Evolutionary conservation across 2,113 vertebrate species (phyloP).

Genomic region (Protobothrops mucrosquamatus): DNA sequence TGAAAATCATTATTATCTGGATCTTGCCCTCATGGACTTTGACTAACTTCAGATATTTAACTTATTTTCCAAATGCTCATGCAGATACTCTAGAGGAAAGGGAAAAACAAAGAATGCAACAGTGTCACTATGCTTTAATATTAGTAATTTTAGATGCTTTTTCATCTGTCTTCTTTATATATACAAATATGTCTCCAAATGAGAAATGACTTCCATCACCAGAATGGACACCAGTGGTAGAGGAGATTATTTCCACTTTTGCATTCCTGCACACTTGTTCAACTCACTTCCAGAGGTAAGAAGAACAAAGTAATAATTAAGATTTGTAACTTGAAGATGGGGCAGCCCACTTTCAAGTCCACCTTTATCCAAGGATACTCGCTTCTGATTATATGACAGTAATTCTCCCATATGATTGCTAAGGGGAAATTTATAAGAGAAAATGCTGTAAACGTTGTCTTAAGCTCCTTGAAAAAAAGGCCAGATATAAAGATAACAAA

Average conservation of each 20-base stretch:
- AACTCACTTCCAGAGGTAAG: neutral
- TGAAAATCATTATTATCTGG: conserved; percentile 14
- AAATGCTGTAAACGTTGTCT: neutral
- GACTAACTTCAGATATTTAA: neutral
- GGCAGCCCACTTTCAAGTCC: neutral
- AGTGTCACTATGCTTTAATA: neutral
- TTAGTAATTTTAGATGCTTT: neutral
- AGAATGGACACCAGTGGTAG: neutral
- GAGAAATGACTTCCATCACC: neutral
- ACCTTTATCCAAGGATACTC: neutral
- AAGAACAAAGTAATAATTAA: neutral
- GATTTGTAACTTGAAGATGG: neutral
- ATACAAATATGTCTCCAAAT: neutral
- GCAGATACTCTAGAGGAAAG: neutral
- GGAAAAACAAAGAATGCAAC: neutral
- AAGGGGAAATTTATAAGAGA: neutral
- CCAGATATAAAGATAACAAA: neutral
- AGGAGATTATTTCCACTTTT: neutral
- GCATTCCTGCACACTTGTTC: neutral
- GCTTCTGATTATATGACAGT: neutral
- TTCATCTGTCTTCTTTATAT: neutral
- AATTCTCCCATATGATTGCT: neutral
- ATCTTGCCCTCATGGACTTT: neutral
- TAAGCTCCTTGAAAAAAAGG: neutral
- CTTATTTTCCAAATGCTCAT: conserved; percentile 6